Conservation (phyloP, 2,113 vertebrate genomes). For the Calidris pygmaea region DNA sequence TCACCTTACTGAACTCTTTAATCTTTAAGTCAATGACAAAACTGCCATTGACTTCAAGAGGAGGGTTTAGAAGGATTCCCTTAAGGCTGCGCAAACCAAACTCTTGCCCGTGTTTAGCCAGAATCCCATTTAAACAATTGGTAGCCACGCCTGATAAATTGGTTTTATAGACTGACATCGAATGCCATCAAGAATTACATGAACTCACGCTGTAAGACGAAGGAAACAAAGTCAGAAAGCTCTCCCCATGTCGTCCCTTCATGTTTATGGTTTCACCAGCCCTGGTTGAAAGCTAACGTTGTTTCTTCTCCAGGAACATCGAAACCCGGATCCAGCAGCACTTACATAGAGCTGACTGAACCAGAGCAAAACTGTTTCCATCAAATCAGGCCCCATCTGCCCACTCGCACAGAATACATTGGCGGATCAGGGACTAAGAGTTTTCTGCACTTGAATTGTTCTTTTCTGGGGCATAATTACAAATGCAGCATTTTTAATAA, state of each 20-base stretch:
- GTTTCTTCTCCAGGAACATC: neutral
- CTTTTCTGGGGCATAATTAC: neutral
- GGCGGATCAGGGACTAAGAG: neutral
- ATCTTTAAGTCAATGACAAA: slow-evolving; percentile 29
- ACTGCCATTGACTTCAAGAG: neutral
- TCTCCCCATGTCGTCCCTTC: accelerated
- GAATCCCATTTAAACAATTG: neutral
- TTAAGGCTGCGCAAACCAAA: neutral
- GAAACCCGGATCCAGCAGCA: neutral
- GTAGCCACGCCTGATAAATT: neutral
- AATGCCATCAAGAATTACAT: neutral
- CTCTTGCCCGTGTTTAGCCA: neutral
- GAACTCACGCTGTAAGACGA: accelerated
- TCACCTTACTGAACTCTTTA: slow-evolving; percentile 23
- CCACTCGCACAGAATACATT: neutral
- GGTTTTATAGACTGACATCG: neutral
- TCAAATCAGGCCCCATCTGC: neutral
- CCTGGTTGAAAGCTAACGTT: neutral
- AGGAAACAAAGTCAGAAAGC: neutral
- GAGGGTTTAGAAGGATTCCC: neutral
- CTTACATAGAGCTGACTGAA: neutral
- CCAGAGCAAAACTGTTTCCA: neutral
- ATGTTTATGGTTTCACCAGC: neutral
- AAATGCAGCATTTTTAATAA: slow-evolving; percentile 7
- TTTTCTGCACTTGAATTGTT: neutral